Conservation (phyloP, 1,140 invertebrate genomes). For the Drosophila malerkotliana region DNA sequence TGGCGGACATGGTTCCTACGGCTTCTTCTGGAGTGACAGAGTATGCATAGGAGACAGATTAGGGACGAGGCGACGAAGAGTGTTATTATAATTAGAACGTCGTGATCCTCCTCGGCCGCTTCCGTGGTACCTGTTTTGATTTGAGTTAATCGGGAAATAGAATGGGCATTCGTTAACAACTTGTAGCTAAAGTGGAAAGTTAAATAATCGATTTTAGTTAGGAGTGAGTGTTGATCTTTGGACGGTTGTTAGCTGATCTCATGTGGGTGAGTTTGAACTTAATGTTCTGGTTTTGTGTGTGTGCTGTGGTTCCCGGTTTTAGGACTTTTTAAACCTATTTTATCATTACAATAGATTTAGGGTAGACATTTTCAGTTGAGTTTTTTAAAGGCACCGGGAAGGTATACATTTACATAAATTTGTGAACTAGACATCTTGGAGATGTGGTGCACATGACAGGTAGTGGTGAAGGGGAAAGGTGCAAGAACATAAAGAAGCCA, state of each 20-base stretch:
- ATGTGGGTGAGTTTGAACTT: constrained; percentile 32
- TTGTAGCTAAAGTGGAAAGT: neutral
- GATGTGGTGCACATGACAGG: constrained; percentile 32
- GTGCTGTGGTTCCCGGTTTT: constrained; percentile 28
- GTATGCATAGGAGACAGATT: constrained; percentile 84
- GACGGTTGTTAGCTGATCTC: constrained; percentile 19
- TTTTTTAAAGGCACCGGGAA: constrained; percentile 43
- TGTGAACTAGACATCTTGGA: constrained; percentile 3
- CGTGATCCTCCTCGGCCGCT: constrained; percentile 85
- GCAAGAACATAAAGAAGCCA: constrained; percentile 70
- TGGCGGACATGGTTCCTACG: constrained; percentile 81
- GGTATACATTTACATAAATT: constrained; percentile 9
- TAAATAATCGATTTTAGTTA: constrained; percentile 17
- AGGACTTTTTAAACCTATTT: constrained; percentile 26
- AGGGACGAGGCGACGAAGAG: constrained; percentile 84
- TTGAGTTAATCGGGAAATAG: constrained; percentile 20
- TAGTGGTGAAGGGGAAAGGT: constrained; percentile 16
- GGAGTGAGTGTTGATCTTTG: constrained; percentile 35
- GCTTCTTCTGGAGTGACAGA: constrained; percentile 84
- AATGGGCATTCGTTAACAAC: constrained; percentile 12
- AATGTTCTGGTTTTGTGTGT: constrained; percentile 31
- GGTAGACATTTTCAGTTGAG: constrained; percentile 46
- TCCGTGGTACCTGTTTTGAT: constrained; percentile 83
- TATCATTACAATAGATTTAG: constrained; percentile 23
- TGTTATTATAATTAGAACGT: constrained; percentile 84